These are phyloP conservation scores for Sebastes steindachneri DNA, from an alignment of 2,797 vertebrate species.

Conservation along the genomic window DNA sequence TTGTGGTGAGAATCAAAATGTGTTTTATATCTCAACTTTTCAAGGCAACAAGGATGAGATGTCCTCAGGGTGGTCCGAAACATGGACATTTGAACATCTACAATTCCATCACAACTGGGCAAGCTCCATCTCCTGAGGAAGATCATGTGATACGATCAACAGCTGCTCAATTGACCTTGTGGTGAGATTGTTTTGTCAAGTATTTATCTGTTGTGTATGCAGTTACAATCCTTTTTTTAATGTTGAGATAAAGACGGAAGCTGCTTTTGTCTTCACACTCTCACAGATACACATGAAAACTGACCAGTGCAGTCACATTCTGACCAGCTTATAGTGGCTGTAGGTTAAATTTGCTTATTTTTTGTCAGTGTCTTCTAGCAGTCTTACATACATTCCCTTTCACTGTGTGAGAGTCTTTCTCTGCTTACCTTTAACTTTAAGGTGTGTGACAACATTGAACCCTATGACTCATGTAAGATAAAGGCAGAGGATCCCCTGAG, in stretches of 20 bases:
- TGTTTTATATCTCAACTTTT: not conserved
- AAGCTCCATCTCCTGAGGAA: no score
- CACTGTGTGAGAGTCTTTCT: not conserved
- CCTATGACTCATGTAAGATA: constrained; percentile 23
- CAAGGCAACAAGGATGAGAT: not conserved
- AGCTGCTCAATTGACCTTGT: not conserved
- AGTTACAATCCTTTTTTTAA: not conserved
- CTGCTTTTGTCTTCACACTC: not conserved
- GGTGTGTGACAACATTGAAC: constrained; percentile 23
- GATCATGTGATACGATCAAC: not conserved
- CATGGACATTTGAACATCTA: not conserved
- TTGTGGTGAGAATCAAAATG: not conserved
- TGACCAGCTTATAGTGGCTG: not conserved
- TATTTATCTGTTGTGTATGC: not conserved
- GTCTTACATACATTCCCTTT: not conserved
- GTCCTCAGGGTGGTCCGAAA: not conserved
- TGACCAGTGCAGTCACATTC: not conserved
- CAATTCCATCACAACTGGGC: no score
- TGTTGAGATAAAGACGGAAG: not conserved
- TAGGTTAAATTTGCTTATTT: not conserved
- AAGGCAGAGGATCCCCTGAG: constrained; percentile 17
- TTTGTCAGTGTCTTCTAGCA: not conserved
- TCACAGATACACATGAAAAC: not conserved
- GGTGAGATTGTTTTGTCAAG: not conserved
- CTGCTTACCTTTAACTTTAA: constrained; percentile 13